phyloP scores from a whole-genome alignment of 2,888 invertebrate genomes.

The Rhodophaea formosa region DNA sequence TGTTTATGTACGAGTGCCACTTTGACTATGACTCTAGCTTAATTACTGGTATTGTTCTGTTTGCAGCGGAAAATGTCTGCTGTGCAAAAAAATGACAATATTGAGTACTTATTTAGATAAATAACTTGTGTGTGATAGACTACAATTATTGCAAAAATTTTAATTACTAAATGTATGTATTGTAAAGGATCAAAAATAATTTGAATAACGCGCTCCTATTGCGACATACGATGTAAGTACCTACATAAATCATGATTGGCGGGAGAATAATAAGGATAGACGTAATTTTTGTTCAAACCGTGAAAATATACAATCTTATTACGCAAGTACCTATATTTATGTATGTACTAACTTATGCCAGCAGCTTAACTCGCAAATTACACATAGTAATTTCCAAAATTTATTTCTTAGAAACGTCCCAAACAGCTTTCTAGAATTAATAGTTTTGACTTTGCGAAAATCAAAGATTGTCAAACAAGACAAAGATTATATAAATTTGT shows the following conservation, averaged over 20 bases:
- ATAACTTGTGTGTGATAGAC: background rate
- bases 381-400: too few relatives aligned
- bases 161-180: background rate
- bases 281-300: background rate
- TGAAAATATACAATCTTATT: background rate
- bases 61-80: background rate
- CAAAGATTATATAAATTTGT: background rate
- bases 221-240: too few relatives aligned
- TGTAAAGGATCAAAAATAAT: background rate
- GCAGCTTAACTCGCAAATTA: too few relatives aligned
- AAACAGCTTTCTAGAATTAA: background rate
- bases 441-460: background rate
- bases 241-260: background rate
- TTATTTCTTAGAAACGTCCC: too few relatives aligned
- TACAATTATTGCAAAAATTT: background rate
- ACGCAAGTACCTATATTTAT: too few relatives aligned
- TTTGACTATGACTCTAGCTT: background rate
- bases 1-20: background rate
- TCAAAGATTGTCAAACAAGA: too few relatives aligned
- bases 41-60: background rate
- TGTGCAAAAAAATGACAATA: background rate
- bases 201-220: background rate
- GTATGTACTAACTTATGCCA: too few relatives aligned
- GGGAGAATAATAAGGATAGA: background rate
- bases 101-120: background rate